Evolutionary conservation across 2,888 invertebrate genomes (phyloP), one percentile per base, ranked within the genome.

Genomic region (Polia nebulosa): DNA sequence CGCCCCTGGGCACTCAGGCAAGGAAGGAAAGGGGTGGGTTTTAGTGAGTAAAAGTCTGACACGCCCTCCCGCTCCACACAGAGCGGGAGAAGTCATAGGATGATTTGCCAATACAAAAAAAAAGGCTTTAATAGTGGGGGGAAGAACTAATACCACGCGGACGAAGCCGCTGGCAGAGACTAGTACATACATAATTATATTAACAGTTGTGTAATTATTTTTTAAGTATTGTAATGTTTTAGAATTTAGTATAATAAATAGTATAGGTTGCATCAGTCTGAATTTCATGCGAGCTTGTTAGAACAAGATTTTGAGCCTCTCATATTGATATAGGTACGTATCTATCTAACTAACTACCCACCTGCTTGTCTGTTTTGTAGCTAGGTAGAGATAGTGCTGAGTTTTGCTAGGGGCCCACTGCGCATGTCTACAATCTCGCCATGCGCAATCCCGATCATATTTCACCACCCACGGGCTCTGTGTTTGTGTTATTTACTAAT

Each of bases 401-500:
- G 60, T 59, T 62, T 52, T 44, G 66, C 45, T 15, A 51, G 63
- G 61, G 51, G 6, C 17, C 52, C 53, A 77, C 41, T 83, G 89
- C 91, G 91, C 91, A 90, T 82, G 90, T 57, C 79, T 11, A 41
- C 0, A 62, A 49, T 36, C 32, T 27, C 22, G 71, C n/a, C 91
- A 86, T 90, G 91, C 91, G 91, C 88, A 62, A 36, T 62, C 5
- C 36, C 52, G 36, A 47, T 76, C 34, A 66, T 57, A 68, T 67
- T 72, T 75, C 76, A 79, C 78, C 81, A 85, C 81, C 83, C 85
- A 77, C 75, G 72, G 56, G 69, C 74, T 77, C 76, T 79, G 79
- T 87, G 85, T 89, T 86, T 87, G 88, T 88, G 83, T 86, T 89
- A 80, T 81, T 82, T 83, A 74, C 69, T 55, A 77, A 79, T 72